Conservation (phyloP, 2,797 vertebrate genomes). For the Rhinogobio ventralis region DNA sequence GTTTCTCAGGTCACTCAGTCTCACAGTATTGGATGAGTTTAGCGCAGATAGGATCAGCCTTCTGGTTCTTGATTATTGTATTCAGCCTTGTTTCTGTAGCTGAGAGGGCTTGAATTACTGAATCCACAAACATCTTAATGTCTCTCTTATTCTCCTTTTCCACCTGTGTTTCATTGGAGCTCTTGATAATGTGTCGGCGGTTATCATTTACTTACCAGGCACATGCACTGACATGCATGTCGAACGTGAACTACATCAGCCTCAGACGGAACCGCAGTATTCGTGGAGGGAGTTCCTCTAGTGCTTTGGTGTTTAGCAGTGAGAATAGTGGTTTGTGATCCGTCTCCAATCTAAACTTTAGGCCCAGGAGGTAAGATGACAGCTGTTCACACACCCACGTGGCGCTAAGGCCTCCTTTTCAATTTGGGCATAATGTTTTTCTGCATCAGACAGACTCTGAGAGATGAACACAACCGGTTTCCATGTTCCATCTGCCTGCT, state of each 20-base stretch:
- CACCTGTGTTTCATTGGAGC: background rate
- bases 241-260: background rate
- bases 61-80: constrained; percentile 1
- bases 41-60: constrained; percentile 31
- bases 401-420: constrained; percentile 32
- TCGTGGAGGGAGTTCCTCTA: background rate
- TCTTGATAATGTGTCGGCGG: background rate
- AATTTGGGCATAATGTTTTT: constrained; percentile 50
- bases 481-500: constrained; percentile 43
- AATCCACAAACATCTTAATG: background rate
- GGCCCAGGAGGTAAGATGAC: background rate
- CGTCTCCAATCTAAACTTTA: background rate
- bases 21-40: constrained; percentile 40
- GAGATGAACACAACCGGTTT: constrained; percentile 49
- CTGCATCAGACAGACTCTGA: background rate
- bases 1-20: constrained; percentile 40
- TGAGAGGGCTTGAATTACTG: background rate
- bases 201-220: too few relatives aligned
- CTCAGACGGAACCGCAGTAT: background rate
- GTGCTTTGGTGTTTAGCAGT: constrained; percentile 5
- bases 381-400: background rate
- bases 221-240: too few relatives aligned
- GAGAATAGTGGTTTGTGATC: background rate
- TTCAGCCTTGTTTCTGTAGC: background rate
- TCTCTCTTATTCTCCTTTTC: background rate